phyloP scores from a whole-genome alignment of 2,888 invertebrate species.

The Dolichopus griseipennis region DNA sequence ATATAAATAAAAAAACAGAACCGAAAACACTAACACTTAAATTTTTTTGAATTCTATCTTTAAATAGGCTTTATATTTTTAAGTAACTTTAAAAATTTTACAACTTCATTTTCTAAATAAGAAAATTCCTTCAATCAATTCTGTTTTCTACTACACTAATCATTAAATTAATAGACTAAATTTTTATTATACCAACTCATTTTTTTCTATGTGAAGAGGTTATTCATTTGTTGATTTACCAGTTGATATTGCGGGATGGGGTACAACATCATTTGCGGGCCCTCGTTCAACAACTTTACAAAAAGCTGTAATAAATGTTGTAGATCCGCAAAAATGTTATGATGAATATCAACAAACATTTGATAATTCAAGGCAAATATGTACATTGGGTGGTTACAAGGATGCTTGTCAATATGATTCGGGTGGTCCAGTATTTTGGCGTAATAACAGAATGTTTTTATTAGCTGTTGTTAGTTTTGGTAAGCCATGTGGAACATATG shows the following conservation, averaged over 20 bases:
- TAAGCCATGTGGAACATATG: constrained; percentile 44
- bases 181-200: no score
- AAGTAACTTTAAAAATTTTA: no score
- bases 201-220: constrained; percentile 8
- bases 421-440: constrained; percentile 49
- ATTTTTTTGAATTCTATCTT: no score
- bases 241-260: constrained; percentile 48
- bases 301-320: constrained; percentile 46
- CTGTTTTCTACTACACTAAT: no score
- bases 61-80: no score
- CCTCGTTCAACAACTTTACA: constrained; percentile 45
- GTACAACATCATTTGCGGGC: constrained; percentile 48
- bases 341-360: constrained; percentile 22
- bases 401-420: constrained; percentile 51
- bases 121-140: no score
- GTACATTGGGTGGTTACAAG: constrained; percentile 44
- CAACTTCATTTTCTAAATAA: no score
- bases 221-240: constrained; percentile 19
- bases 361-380: constrained; percentile 36
- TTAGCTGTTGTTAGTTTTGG: constrained; percentile 52
- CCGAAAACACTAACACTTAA: no score
- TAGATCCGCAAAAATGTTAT: constrained; percentile 42
- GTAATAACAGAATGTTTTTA: constrained; percentile 40
- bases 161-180: constrained; percentile 7
- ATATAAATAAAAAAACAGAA: no score